phyloP scores from a whole-genome alignment of 2,797 vertebrate genomes.

The Psittacula derbiana region DNA sequence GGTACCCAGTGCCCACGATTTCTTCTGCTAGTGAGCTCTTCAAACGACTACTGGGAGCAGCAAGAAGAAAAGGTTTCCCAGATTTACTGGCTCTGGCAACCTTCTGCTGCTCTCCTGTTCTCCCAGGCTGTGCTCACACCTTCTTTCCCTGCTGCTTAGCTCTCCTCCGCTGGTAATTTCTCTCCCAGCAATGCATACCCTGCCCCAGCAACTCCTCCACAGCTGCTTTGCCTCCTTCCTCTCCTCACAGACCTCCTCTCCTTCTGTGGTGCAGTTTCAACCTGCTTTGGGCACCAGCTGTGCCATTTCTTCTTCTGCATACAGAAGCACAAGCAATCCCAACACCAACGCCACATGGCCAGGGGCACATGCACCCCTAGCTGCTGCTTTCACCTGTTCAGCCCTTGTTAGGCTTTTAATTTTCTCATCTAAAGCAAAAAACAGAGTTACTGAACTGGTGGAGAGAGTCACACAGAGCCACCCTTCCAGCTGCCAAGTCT shows the following conservation, averaged over 20 bases:
- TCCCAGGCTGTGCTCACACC: not conserved
- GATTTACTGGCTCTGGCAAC: not conserved
- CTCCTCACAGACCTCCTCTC: conserved; percentile 27
- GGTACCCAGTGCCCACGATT: not conserved
- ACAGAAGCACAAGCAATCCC: not conserved
- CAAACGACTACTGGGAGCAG: not conserved
- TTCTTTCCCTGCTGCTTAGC: not conserved
- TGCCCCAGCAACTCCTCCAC: conserved; percentile 46
- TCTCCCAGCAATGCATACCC: not conserved
- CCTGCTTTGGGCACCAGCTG: not conserved
- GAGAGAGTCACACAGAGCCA: not conserved
- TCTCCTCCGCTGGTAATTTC: not conserved
- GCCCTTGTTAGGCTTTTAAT: not conserved
- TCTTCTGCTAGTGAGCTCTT: not conserved
- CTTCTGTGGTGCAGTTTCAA: not conserved
- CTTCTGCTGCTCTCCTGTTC: not conserved
- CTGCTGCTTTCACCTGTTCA: not conserved
- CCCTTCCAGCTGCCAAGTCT: not conserved
- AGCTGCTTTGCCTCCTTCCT: conserved; percentile 32
- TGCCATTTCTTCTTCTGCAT: not conserved
- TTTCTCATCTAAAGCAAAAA: not conserved
- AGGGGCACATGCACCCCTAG: accelerated
- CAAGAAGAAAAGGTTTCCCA: not conserved
- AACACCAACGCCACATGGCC: accelerated
- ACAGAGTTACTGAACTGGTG: not conserved